A percentile compares a stretch with the other conserved stretches of the same genome.
These are phyloP conservation scores for Cephus sareptanus DNA, from an alignment of 2,888 invertebrate species.

Conservation along the genomic window DNA sequence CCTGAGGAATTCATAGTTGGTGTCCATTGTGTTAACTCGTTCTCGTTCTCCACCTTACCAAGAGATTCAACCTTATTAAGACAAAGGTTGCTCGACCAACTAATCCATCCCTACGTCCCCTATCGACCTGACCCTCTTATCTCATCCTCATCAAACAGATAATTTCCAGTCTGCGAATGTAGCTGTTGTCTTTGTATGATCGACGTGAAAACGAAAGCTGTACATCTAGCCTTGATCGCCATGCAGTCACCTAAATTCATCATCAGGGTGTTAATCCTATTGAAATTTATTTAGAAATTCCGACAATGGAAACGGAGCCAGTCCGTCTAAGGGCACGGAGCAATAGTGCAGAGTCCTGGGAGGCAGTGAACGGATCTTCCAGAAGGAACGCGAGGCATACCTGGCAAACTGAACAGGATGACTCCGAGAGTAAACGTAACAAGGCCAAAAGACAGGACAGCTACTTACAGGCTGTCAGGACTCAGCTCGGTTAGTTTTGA, in stretches of 20 bases:
- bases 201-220: neutral
- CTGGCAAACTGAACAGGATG: conserved; percentile 54
- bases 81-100: neutral
- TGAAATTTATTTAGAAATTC: conserved; percentile 38
- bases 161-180: neutral
- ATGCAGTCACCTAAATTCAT: neutral
- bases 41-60: neutral
- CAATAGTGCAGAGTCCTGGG: conserved; percentile 71
- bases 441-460: conserved; percentile 67
- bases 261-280: neutral
- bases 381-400: conserved; percentile 47
- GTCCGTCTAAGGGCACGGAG: conserved; percentile 68
- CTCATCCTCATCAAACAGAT: neutral
- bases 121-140: neutral
- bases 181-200: neutral
- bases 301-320: conserved; percentile 57
- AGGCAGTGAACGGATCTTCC: conserved; percentile 51
- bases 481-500: conserved; percentile 51
- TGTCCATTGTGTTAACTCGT: neutral
- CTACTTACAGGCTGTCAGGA: conserved; percentile 65
- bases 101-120: neutral
- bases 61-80: neutral
- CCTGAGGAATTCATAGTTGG: neutral
- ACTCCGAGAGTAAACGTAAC: conserved; percentile 34
- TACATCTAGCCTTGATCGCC: neutral